Base-by-base conservation (phyloP, 2,797 vertebrate genomes). In the Ispidina picta region DNA sequence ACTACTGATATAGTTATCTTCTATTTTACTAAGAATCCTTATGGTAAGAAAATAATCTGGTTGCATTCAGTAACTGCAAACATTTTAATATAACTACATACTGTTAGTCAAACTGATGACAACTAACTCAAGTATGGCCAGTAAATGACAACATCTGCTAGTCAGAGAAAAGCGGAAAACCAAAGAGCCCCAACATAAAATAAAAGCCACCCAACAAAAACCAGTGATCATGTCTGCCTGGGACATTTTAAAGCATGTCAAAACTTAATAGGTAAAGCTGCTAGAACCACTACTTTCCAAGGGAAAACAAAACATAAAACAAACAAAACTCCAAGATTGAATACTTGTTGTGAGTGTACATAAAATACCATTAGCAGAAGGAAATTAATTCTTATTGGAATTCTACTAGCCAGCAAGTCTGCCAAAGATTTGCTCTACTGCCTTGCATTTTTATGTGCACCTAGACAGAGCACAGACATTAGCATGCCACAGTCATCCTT, bases 61-160 rank as follows among this genome's bases (percentile, higher is more conserved):
- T 78, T 92, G 79, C 41, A 71, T 84, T 89, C 66, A 81, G 55
- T 55, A 68, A 28, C 70, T 88, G 49, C 64, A 92, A 94, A 83
- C n/a, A 68, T 88, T 90, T 95, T 91, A 66, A 74, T 65, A 15
- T 31, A 90, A 51, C 59, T 73, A 35, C 37, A 35, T 7, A 43
- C 64, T 54, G 52, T 88, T 88, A 86, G 41, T 70, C 52, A 93
- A 93, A 94, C 82, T 78, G 79, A 78, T 15, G 58, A 51, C 55
- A 89, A 78, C 63, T 76, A 65, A 88, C 25, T 89, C 13, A 15
- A 83, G 20, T 5, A n/a, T 11, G 49, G 64, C 78, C 89, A 88
- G 65, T 31, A 90, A 70, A 86, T 95, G 73, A 49, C 31, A 28
- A 35, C 41, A 82, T 52, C 51, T 86, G 44, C 60, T 83, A 54